phyloP scores from a whole-genome alignment of 2,888 invertebrate genomes.

The Drosophila imparisetae region DNA sequence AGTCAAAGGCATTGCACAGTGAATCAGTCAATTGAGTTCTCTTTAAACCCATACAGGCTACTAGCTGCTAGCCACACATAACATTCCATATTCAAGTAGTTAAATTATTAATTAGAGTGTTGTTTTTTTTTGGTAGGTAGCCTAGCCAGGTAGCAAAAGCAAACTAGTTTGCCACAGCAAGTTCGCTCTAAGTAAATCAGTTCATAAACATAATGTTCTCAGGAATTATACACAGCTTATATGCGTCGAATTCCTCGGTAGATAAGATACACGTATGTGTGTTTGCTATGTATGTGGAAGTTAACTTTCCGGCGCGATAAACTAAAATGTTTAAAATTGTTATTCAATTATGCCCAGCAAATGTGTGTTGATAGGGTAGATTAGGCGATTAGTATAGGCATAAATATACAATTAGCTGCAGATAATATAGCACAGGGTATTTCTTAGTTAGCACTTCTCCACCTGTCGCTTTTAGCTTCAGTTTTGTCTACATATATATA shows the following conservation, averaged over 20 bases:
- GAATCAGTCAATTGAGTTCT: conserved; percentile 34
- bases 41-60: conserved; percentile 19
- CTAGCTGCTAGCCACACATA: conserved; percentile 3
- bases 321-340: conserved; percentile 29
- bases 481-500: conserved; percentile 31
- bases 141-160: neutral
- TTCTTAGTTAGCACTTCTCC: neutral
- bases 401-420: neutral
- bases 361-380: neutral
- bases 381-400: neutral
- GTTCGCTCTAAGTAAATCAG: neutral
- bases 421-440: conserved; percentile 13
- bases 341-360: conserved; percentile 17
- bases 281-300: neutral
- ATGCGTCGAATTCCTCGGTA: conserved; percentile 24
- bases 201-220: conserved; percentile 17
- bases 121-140: neutral
- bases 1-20: conserved; percentile 29
- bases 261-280: conserved; percentile 46
- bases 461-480: neutral
- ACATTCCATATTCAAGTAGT: conserved; percentile 1
- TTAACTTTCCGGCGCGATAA: conserved; percentile 27
- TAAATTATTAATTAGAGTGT: conserved; percentile 2
- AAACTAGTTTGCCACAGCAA: conserved; percentile 24
- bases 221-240: conserved; percentile 31